Evolutionary conservation across 2,797 vertebrate genomes (phyloP).

Genomic region (Pterois miles): DNA sequence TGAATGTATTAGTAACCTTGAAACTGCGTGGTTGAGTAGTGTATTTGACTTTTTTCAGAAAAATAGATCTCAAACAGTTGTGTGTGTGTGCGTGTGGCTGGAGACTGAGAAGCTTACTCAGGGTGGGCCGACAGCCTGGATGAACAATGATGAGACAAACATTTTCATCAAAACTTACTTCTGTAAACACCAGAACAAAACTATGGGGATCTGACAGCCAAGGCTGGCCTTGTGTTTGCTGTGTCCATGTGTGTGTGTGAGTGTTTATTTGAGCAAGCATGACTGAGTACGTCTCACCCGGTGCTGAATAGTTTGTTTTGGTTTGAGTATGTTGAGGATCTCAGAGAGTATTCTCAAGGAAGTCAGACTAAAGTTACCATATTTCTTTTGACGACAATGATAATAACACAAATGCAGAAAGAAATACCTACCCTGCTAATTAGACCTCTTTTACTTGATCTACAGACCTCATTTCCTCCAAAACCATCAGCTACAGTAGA

Average conservation of each 20-base stretch:
- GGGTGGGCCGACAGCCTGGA: slow-evolving; percentile 23
- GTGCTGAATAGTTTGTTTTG: slow-evolving; percentile 53
- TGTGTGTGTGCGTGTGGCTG: not conserved
- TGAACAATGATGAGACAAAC: slow-evolving; percentile 60
- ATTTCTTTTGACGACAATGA: not conserved
- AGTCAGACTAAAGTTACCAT: not conserved
- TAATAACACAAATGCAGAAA: not conserved
- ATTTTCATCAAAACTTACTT: slow-evolving; percentile 58
- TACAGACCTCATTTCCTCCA: not conserved
- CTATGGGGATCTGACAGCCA: slow-evolving; percentile 45
- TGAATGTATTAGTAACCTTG: not conserved
- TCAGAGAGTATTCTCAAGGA: slow-evolving; percentile 29
- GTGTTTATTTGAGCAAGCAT: slow-evolving; percentile 65
- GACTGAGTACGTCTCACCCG: slow-evolving; percentile 52
- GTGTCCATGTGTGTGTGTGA: slow-evolving; percentile 43
- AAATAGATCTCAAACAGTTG: not conserved
- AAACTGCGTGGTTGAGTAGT: not conserved
- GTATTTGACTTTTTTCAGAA: not conserved
- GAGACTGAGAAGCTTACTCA: not conserved
- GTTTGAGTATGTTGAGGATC: slow-evolving; percentile 25
- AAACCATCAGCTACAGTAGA: not conserved
- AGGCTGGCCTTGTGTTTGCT: slow-evolving; percentile 46
- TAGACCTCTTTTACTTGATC: not conserved
- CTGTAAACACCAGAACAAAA: slow-evolving; percentile 59
- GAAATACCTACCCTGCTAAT: not conserved